These are phyloP conservation scores for Eupelmus urozonus DNA, from an alignment of 2,888 invertebrate genomes.

Conservation along the genomic window DNA sequence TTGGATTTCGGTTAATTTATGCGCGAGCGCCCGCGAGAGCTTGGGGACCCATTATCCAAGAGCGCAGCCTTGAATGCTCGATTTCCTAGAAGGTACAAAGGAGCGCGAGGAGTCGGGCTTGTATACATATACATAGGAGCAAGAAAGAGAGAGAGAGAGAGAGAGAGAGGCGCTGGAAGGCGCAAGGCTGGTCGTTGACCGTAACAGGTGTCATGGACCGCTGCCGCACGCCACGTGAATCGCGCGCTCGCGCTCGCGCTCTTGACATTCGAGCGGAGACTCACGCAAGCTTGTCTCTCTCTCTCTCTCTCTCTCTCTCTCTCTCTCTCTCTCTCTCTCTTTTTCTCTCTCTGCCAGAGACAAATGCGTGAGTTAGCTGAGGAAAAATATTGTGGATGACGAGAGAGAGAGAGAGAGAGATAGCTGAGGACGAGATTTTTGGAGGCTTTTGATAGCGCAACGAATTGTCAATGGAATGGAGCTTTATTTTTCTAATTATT, in stretches of 20 bases:
- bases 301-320: no score
- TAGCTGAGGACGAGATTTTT: no score
- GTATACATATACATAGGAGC: not conserved
- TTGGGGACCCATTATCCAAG: not conserved
- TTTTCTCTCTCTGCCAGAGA: no score
- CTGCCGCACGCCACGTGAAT: constrained; percentile 58
- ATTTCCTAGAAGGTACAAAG: constrained; percentile 45
- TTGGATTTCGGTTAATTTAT: constrained; percentile 23
- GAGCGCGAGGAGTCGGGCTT: not conserved
- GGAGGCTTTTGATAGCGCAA: no score
- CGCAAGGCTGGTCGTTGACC: constrained; percentile 72
- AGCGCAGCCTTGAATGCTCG: constrained; percentile 24
- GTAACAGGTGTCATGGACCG: constrained; percentile 66
- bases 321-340: no score
- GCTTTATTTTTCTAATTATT: no score
- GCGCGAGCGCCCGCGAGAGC: not conserved
- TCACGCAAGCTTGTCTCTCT: no score
- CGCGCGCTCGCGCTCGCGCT: constrained; percentile 5
- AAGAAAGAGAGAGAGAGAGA: constrained; percentile 8
- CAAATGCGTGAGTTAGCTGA: no score
- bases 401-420: no score
- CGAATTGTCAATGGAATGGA: no score
- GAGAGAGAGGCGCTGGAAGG: not conserved
- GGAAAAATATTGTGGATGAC: no score
- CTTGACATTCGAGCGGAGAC: constrained; percentile 31